Base-by-base conservation (phyloP, 2,113 vertebrate genomes). In the Chionodraco myersi region DNA sequence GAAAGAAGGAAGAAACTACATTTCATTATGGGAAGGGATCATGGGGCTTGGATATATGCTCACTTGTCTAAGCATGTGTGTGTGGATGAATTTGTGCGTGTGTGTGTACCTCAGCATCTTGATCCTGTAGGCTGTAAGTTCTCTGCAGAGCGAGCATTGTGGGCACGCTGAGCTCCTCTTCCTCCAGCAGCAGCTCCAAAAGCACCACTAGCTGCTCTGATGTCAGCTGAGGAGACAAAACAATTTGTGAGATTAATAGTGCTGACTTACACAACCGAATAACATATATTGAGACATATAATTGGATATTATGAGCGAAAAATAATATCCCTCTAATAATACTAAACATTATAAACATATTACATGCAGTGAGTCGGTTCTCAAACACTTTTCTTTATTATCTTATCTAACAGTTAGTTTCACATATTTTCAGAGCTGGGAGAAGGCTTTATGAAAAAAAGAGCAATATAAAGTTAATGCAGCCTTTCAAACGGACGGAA, bases 131-230 rank as follows among this genome's bases (percentile, higher is more conserved):
- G 66, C 47, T 49, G 91, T 98, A 99, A 0, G 91, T 95, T 74
- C 82, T 94, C 89, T 97, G 89, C 26, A 99, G 93, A 68, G 83
- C 53, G 2, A 76, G 92, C 72, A 99, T 83, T 3, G 87, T 92
- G 59, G 85, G 82, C 69, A 79, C 79, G 52, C 91, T 95, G 68
- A 98, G 83, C 0, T 94, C 93, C 65, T 94, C 92, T 94, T 96
- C 95, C 67, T 99, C 96, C 65, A 98, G 90, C 23, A 99, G 95
- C 59, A 72, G 91, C 86, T 99, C 98, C 94, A 99, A 86, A 85
- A 99, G 96, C 94, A 99, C 94, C 80, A 98, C 93, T 62, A 98
- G 91, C 94, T 98, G 97, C 77, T 98, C 97, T 26, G 97, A 94
- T 75, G 94, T 94, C 94, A 99, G 90, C 98, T 99, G 91, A n/a